Base-by-base conservation (phyloP, 2,888 invertebrate genomes). In the Pachycephus smyrnensis region DNA sequence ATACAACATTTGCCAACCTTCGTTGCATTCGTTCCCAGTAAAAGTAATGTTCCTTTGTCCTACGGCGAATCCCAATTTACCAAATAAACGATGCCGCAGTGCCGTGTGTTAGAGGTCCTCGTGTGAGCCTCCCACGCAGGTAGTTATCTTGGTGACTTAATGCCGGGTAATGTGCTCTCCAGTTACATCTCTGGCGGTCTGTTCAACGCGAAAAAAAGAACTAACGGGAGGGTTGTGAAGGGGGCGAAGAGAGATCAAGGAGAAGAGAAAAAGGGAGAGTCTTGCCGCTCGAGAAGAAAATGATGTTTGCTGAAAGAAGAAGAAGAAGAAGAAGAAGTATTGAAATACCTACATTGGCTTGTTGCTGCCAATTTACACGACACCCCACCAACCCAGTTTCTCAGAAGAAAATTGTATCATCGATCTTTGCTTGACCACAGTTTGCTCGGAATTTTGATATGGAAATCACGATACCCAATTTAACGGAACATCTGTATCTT, bases 141-240 rank as follows among this genome's bases (percentile, higher is more conserved):
- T 87, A 87, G 87, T 89, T 89, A 90, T 90, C 89, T 89, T 89
- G 86, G 88, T 90, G 89, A 89, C 90, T 90, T 89, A 89, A 89
- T 89, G 88, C 88, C 86, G 85, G 88, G 88, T 90, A 89, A 89
- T 89, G 89, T 87, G 85, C 88, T 88, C 88, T 89, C 88, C 88
- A 85, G 88, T 88, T 88, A 88, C 88, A 88, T 86, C 85, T 86
- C 86, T 84, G 84, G 80, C 86, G 88, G 86, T 88, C 85, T 84
- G 73, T 35, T 75, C 77, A 75, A 71, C 71, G 71, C 31, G 4
- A 71, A 33, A 71, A 33, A 69, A 69, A 71, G 31, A 30, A 40
- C 23, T 55, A 23, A 23, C 9, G 40, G 23, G 23, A 55, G 40
- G 40, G 23, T 55, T 55, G 23, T 55, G 40, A 76, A 80, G 80